Percentiles rank a stretch among this genome's conserved stretches.
phyloP scores from a whole-genome alignment of 2,888 invertebrate species.

The Drosophila eohydei region DNA sequence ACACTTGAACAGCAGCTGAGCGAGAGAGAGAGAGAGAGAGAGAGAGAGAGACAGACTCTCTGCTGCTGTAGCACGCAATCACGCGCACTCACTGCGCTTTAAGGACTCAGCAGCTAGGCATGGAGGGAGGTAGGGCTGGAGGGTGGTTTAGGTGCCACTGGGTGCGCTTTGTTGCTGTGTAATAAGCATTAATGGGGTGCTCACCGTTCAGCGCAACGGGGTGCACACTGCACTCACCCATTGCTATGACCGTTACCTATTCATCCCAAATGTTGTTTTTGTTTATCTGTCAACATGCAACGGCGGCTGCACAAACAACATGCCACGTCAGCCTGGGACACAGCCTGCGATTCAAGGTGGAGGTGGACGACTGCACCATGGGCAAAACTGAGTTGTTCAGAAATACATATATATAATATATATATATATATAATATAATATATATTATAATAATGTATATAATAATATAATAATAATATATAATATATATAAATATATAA shows the following conservation, averaged over 20 bases:
- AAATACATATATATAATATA: too few relatives aligned
- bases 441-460: too few relatives aligned
- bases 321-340: conserved; percentile 38
- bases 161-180: conserved; percentile 65
- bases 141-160: conserved; percentile 5
- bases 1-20: conserved; percentile 56
- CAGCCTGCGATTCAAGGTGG: not conserved
- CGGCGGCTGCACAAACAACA: conserved; percentile 58
- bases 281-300: conserved; percentile 80
- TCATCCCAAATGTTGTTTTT: conserved; percentile 75
- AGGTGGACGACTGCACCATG: conserved; percentile 3
- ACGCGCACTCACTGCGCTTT: conserved; percentile 61
- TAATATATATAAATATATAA: not conserved
- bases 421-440: too few relatives aligned
- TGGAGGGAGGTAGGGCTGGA: not conserved
- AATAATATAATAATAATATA: too few relatives aligned
- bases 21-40: not conserved
- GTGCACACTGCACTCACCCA: conserved; percentile 19
- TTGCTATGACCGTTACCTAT: conserved; percentile 57
- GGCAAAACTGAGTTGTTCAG: not conserved
- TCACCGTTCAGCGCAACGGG: conserved; percentile 62
- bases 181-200: conserved; percentile 80
- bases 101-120: conserved; percentile 17
- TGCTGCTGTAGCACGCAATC: conserved; percentile 68
- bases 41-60: conserved; percentile 13